Conservation (phyloP, 2,113 vertebrate species). For the Arvicanthis niloticus region DNA sequence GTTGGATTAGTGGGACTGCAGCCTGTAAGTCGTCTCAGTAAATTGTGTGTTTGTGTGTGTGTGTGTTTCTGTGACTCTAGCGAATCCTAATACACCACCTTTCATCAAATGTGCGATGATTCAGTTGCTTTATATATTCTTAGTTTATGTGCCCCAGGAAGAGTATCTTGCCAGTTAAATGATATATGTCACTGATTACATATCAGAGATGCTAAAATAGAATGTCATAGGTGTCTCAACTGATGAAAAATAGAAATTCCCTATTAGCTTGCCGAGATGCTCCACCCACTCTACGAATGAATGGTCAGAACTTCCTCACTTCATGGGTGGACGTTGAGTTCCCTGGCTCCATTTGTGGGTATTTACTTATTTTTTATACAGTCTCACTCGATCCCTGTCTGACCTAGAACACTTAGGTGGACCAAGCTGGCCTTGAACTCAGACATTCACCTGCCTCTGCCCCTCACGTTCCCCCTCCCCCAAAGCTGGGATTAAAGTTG, state of each 20-base stretch:
- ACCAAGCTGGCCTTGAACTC: neutral
- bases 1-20: neutral
- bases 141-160: neutral
- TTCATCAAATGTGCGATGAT: neutral
- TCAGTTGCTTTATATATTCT: neutral
- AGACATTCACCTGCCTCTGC: neutral
- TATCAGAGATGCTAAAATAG: neutral
- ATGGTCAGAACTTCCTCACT: neutral
- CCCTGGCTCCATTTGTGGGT: neutral
- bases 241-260: slow-evolving; percentile 3
- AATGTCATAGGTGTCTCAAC: neutral
- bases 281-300: neutral
- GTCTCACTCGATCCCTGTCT: neutral
- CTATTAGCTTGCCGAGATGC: neutral
- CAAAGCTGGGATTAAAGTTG: neutral
- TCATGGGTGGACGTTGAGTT: neutral
- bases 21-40: neutral
- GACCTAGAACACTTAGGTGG: neutral
- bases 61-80: neutral
- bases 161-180: neutral
- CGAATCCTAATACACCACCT: neutral
- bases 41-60: neutral
- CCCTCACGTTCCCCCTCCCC: neutral
- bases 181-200: neutral
- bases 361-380: neutral